Evolutionary conservation across 1,140 invertebrate genomes (phyloP).

Genomic region (Gonioctena quinquepunctata): DNA sequence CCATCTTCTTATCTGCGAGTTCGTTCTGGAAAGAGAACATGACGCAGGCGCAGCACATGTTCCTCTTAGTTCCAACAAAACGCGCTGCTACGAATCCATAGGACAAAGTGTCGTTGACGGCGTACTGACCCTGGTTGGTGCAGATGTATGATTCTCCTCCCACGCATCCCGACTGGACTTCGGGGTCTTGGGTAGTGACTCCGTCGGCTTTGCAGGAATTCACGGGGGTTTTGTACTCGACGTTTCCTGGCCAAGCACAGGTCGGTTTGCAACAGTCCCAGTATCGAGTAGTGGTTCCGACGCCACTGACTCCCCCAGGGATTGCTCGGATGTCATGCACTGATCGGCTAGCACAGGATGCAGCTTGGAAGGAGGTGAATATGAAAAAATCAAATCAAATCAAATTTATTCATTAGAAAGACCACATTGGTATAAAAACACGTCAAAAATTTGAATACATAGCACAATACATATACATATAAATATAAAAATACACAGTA

Average conservation of each 20-base stretch:
- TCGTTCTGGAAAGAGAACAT: not conserved
- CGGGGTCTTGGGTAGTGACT: not conserved
- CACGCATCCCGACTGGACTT: constrained; percentile 15
- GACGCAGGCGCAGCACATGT: constrained; percentile 9
- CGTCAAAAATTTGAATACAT: too few species aligned
- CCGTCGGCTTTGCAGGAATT: constrained; percentile 8
- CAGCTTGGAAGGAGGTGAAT: not conserved
- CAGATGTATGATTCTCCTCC: constrained; percentile 12
- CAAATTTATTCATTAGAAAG: too few species aligned
- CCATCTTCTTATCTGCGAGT: not conserved
- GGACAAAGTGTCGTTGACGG: constrained; percentile 4
- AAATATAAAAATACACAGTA: too few species aligned
- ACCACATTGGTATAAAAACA: too few species aligned
- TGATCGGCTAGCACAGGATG: not conserved
- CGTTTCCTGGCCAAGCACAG: constrained; percentile 30
- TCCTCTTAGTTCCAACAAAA: not conserved
- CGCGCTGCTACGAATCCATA: constrained; percentile 7
- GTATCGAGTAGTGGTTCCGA: constrained; percentile 28
- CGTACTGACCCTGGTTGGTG: constrained; percentile 1
- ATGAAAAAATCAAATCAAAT: too few species aligned
- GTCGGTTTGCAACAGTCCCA: constrained; percentile 38
- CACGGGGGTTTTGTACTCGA: constrained; percentile 15
- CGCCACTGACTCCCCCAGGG: constrained; percentile 10
- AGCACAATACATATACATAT: too few species aligned
- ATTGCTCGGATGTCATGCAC: not conserved